These are phyloP conservation scores for Hemibagrus guttatus DNA, from an alignment of 2,797 vertebrate genomes.

Conservation along the genomic window DNA sequence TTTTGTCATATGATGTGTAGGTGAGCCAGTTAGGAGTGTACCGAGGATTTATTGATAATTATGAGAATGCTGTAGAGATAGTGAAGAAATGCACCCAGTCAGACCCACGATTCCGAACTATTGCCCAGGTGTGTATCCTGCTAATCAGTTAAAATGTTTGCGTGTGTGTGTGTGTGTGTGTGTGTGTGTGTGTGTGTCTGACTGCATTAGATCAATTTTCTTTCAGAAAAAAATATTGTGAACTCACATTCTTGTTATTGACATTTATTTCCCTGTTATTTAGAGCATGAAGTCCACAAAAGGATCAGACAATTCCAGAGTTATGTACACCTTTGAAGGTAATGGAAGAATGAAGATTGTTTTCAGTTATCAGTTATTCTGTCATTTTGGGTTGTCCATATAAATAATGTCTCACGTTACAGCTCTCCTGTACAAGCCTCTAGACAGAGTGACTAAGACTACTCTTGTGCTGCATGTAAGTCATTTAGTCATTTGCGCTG, in stretches of 20 bases:
- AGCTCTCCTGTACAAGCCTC: slow-evolving; percentile 79
- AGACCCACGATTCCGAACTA: slow-evolving; percentile 70
- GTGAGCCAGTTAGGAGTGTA: slow-evolving; percentile 77
- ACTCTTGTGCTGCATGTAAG: slow-evolving; percentile 75
- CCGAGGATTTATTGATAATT: slow-evolving; percentile 77
- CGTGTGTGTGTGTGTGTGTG: not conserved
- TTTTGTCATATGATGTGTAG: slow-evolving; percentile 56
- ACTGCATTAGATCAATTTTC: not conserved
- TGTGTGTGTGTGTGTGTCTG: not conserved
- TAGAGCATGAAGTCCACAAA: slow-evolving; percentile 75
- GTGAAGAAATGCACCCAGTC: slow-evolving; percentile 70
- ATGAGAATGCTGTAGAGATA: slow-evolving; percentile 70
- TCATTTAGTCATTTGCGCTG: too few species aligned
- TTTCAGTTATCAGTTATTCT: not conserved
- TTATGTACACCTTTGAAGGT: slow-evolving; percentile 76
- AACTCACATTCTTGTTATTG: not conserved
- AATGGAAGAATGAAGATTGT: not conserved
- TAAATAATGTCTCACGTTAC: slow-evolving; percentile 25
- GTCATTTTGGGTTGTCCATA: not conserved
- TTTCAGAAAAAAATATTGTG: not conserved
- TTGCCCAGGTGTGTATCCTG: slow-evolving; percentile 71
- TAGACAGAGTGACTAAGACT: slow-evolving; percentile 78
- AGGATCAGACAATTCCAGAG: slow-evolving; percentile 63
- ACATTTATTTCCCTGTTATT: slow-evolving; percentile 6
- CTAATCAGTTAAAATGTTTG: not conserved